Evolutionary conservation across 1,140 invertebrate species (phyloP).

Genomic region (Hormaphis cornu): DNA sequence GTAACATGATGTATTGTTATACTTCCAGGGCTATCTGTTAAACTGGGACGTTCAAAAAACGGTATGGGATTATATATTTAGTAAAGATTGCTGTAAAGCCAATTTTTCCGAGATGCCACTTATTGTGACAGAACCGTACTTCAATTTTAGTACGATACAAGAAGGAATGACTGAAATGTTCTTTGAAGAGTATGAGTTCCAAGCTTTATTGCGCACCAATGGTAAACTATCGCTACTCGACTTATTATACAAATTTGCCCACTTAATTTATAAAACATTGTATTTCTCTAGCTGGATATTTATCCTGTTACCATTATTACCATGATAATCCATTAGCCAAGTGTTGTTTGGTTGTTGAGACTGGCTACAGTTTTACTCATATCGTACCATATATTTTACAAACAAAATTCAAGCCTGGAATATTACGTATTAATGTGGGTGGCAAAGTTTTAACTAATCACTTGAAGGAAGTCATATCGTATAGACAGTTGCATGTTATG

Average conservation of each 20-base stretch:
- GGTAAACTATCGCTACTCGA: conserved; percentile 43
- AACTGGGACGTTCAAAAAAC: conserved; percentile 95
- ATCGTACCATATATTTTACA: conserved; percentile 90
- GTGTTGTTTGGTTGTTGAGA: conserved; percentile 81
- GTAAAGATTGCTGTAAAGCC: conserved; percentile 73
- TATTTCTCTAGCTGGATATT: conserved; percentile 44
- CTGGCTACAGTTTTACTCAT: conserved; percentile 92
- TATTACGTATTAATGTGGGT: conserved; percentile 83
- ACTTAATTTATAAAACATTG: neutral
- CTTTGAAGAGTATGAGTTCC: conserved; percentile 94
- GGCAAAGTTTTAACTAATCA: conserved; percentile 97
- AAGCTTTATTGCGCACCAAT: conserved; percentile 71
- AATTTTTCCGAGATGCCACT: conserved; percentile 67
- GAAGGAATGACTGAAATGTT: conserved; percentile 91
- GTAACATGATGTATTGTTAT: too few relatives aligned
- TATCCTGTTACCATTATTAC: conserved; percentile 48
- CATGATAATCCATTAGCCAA: conserved; percentile 48
- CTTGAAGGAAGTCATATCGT: conserved; percentile 94
- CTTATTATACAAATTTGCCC: neutral
- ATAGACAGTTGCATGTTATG: conserved; percentile 94
- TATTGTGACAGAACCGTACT: conserved; percentile 88
- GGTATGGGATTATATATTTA: conserved; percentile 93
- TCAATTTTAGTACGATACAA: conserved; percentile 87
- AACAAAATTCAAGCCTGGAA: conserved; percentile 65
- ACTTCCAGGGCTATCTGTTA: conserved; percentile 68